phyloP scores from a whole-genome alignment of 2,888 invertebrate species.

The Dexiosoma caninum region DNA sequence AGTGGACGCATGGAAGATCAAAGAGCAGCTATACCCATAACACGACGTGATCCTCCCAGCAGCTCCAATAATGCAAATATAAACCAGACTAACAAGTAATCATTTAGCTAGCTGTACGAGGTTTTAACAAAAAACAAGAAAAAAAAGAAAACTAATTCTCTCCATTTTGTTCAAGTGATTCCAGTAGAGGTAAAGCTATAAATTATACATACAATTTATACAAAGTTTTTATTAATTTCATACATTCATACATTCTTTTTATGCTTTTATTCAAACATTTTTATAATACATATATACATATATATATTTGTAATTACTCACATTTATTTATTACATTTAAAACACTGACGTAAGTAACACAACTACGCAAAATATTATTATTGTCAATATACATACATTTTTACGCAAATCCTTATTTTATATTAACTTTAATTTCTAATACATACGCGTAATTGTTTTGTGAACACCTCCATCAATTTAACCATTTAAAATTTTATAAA shows the following conservation, averaged over 20 bases:
- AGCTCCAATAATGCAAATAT: slow-evolving; percentile 61
- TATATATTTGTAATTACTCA: neutral
- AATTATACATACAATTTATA: slow-evolving; percentile 12
- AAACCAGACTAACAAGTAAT: slow-evolving; percentile 49
- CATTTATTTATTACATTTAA: slow-evolving; percentile 7
- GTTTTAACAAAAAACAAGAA: slow-evolving; percentile 23
- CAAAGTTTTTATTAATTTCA: slow-evolving; percentile 2
- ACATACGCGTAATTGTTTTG: neutral
- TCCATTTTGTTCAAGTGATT: slow-evolving; percentile 51
- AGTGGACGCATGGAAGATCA: slow-evolving; percentile 96
- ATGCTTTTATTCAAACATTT: neutral
- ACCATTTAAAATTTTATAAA: slow-evolving; percentile 30
- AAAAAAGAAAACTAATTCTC: neutral
- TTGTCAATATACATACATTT: slow-evolving; percentile 6
- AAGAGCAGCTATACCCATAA: slow-evolving; percentile 82
- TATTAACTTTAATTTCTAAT: neutral
- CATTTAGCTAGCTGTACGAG: slow-evolving; percentile 35
- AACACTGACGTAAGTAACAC: neutral
- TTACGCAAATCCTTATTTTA: neutral
- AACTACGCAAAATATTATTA: neutral
- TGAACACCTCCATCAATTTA: neutral
- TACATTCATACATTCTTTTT: slow-evolving; percentile 13
- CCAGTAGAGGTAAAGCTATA: slow-evolving; percentile 34
- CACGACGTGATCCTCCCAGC: slow-evolving; percentile 58
- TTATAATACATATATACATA: neutral